Conservation (phyloP, 92 coral and sea anemone genomes). For the Porites cylindrica region DNA sequence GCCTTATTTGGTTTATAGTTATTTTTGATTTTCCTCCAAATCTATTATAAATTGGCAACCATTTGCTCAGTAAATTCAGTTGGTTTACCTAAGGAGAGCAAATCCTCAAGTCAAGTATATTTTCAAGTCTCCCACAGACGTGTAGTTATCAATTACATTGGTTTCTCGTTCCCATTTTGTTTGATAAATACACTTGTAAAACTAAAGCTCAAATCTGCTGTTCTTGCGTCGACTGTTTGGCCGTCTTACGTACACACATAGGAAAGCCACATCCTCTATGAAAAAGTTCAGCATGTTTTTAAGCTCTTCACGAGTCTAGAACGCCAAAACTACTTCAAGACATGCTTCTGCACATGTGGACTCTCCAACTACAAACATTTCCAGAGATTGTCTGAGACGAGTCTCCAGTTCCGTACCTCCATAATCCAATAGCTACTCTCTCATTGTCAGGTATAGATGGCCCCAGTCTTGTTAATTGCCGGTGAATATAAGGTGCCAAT, state of each 20-base stretch:
- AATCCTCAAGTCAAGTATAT: no score
- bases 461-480: constrained; percentile 45
- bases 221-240: no score
- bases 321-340: constrained; percentile 50
- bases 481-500: constrained; percentile 37
- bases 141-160: no score
- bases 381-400: constrained; percentile 33
- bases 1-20: no score
- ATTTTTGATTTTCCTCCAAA: no score
- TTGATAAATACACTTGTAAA: no score
- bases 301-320: constrained; percentile 61
- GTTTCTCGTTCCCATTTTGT: no score
- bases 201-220: no score
- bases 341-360: constrained; percentile 52
- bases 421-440: constrained; percentile 46
- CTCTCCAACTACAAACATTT: constrained; percentile 59
- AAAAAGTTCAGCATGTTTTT: constrained; percentile 54
- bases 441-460: constrained; percentile 41
- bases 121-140: no score
- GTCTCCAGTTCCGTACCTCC: constrained; percentile 43
- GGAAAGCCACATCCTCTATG: constrained; percentile 54
- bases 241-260: constrained; percentile 3
- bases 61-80: no score
- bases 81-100: no score
- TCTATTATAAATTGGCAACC: no score